Base-by-base conservation (phyloP, 2,113 vertebrate species). In the Meriones unguiculatus region DNA sequence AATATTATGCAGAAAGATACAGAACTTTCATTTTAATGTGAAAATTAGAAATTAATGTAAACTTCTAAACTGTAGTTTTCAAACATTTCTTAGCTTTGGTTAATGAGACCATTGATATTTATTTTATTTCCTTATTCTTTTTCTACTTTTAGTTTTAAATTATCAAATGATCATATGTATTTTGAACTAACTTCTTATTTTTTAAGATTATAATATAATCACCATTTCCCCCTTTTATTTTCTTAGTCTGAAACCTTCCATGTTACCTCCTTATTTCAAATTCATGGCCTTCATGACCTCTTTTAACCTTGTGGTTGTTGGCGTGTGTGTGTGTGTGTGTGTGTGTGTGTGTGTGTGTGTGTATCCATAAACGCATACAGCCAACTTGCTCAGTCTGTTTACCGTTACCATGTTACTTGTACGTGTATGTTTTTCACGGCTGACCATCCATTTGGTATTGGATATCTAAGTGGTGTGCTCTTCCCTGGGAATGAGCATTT, bases 141-240 rank as follows among this genome's bases (percentile, higher is more conserved):
- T 96, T 86, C 76, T 30, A 32, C 38, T 75, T n/a, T 7, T 76
- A 70, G 57, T 82, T 96, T 93, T 76, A 69, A 57, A 80, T 93
- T 93, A 41, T 93, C 52, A 70, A 91, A 67, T 93, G 54, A 67
- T 17, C 13, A 67, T 7, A 75, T 59, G 38, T 75, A 75, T 96
- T 93, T 89, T 64, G 30, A 32, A 65, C 62, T 84, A 41, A 30
- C 7, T 24, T 35, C 46, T 46, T 46, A 5, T 46, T 46, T 46
- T 46, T 46, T 46, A 5, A 46, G 46, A 46, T 46, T 46, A 46
- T 46, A 65, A 11, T 85, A 46, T 85, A 65, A 85, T 65, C 25
- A 30, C 38, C 24, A 28, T 65, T 65, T 65, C 1, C 8, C n/a
- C 17, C 25, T 75, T 46, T 75, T 2, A 25, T 41, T 41, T 75